phyloP scores from a whole-genome alignment of 1,140 invertebrate genomes.

The Drusus annulatus region DNA sequence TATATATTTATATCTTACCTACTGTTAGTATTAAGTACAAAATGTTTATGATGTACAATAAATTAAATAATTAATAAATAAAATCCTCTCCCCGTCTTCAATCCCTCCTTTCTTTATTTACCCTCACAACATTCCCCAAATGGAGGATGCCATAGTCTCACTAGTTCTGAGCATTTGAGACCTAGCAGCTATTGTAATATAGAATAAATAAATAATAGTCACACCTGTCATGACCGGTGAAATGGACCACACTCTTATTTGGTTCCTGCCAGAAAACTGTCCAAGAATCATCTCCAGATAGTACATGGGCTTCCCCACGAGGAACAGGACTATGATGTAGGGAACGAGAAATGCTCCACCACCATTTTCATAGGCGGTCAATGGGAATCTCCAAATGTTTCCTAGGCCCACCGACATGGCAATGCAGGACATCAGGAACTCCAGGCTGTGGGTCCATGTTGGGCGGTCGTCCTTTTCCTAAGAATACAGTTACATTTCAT shows the following conservation, averaged over 20 bases:
- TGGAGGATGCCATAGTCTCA: too few relatives aligned
- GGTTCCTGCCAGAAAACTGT: conserved; percentile 79
- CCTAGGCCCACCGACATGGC: conserved; percentile 88
- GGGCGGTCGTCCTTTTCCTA: conserved; percentile 64
- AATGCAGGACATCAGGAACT: conserved; percentile 88
- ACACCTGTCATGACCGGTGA: conserved; percentile 74
- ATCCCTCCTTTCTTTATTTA: too few relatives aligned
- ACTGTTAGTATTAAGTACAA: too few relatives aligned
- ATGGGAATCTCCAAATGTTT: conserved; percentile 90
- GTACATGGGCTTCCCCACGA: conserved; percentile 88
- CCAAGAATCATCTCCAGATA: conserved; percentile 86
- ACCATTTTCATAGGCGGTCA: conserved; percentile 83
- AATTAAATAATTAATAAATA: too few relatives aligned
- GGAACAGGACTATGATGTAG: conserved; percentile 82
- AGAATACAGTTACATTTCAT: too few relatives aligned
- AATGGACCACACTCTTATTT: conserved; percentile 73
- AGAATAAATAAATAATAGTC: too few relatives aligned
- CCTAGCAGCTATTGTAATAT: too few relatives aligned
- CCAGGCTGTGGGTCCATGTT: conserved; percentile 83
- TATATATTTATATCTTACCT: too few relatives aligned
- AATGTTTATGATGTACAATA: too few relatives aligned
- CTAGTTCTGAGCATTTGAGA: too few relatives aligned
- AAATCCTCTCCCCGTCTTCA: too few relatives aligned
- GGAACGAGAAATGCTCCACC: conserved; percentile 86
- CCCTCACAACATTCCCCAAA: too few relatives aligned